These are phyloP conservation scores for Amphipoea oculea DNA, from an alignment of 2,888 invertebrate genomes.

Conservation along the genomic window DNA sequence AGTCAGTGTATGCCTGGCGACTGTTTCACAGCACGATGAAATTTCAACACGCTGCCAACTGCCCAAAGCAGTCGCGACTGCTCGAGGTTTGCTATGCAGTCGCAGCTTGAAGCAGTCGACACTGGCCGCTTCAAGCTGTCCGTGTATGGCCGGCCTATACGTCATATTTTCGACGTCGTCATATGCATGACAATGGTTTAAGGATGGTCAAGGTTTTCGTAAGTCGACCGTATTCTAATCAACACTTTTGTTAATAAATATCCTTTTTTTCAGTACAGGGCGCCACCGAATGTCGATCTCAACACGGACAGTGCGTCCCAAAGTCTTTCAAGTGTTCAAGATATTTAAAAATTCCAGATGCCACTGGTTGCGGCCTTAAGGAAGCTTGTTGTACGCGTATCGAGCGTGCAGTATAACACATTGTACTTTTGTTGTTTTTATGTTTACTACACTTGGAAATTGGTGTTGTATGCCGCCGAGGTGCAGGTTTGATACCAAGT, in stretches of 20 bases:
- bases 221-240: neutral
- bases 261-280: constrained; percentile 48
- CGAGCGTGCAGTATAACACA: neutral
- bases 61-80: too few species aligned
- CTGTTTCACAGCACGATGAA: too few species aligned
- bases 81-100: too few species aligned
- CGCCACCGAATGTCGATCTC: constrained; percentile 11
- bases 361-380: constrained; percentile 2
- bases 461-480: neutral
- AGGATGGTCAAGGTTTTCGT: neutral
- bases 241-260: constrained; percentile 11
- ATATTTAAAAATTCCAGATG: neutral
- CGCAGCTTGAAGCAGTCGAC: too few species aligned
- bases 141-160: too few species aligned
- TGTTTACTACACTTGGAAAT: neutral
- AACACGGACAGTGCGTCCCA: constrained; percentile 21
- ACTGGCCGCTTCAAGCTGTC: too few species aligned
- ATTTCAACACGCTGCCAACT: too few species aligned
- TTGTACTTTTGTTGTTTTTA: too few species aligned
- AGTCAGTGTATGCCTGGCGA: too few species aligned
- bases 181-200: neutral
- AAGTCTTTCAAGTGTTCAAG: neutral
- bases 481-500: neutral
- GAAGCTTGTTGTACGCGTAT: constrained; percentile 28
- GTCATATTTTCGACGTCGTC: neutral